These are phyloP conservation scores for Salmo trutta DNA, from an alignment of 2,797 vertebrate species.

Conservation along the genomic window DNA sequence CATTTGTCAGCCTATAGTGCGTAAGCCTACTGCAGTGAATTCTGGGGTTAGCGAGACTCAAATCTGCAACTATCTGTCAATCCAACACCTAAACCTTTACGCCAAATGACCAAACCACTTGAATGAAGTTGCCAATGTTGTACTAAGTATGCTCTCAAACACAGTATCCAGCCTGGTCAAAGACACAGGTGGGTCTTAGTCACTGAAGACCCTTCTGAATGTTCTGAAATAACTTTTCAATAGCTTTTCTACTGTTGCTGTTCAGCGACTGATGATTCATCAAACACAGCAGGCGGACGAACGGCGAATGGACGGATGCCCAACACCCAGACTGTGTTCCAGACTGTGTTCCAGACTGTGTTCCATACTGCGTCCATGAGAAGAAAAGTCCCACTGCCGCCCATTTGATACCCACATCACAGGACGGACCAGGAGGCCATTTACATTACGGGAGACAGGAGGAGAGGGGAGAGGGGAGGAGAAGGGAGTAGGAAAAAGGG, in stretches of 20 bases:
- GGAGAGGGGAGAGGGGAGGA: too few relatives aligned
- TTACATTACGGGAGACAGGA: background rate
- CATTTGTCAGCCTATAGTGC: too few relatives aligned
- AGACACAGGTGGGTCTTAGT: background rate
- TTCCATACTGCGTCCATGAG: background rate
- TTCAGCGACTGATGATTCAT: constrained; percentile 31
- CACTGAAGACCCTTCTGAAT: background rate
- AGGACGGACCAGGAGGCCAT: constrained; percentile 27
- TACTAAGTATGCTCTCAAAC: background rate
- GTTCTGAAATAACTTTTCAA: background rate
- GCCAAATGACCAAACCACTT: constrained; percentile 10
- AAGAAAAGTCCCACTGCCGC: constrained; percentile 16
- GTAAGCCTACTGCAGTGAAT: too few relatives aligned
- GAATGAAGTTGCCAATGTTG: constrained; percentile 19
- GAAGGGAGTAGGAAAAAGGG: too few relatives aligned
- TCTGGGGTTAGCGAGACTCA: too few relatives aligned
- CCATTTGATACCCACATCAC: constrained; percentile 21
- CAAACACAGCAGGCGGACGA: constrained; percentile 11
- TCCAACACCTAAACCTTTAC: too few relatives aligned
- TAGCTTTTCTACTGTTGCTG: background rate
- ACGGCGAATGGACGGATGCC: background rate
- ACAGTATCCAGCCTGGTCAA: background rate
- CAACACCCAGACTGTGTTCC: background rate
- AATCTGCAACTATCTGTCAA: too few relatives aligned
- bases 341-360: too few relatives aligned